Base-by-base conservation (phyloP, 1,140 invertebrate species). In the Tyrophagus putrescentiae region DNA sequence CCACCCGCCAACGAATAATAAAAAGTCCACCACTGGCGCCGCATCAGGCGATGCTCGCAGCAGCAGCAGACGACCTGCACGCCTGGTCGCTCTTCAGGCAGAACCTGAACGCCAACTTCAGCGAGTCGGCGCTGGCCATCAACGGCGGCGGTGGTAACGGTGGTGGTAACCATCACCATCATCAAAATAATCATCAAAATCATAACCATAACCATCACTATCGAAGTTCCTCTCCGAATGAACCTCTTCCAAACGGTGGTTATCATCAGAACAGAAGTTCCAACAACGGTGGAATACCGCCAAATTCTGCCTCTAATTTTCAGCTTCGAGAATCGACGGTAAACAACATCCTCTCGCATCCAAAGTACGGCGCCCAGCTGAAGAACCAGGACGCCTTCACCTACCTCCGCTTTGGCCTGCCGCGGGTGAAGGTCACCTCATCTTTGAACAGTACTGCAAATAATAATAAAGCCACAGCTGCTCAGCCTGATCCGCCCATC, bases 81-180 rank as follows among this genome's bases (percentile, higher is more conserved):
- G 89, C 89, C 48, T 94, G 90, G 90, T 90, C 87, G 54, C 92
- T 94, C 69, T 94, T 92, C 74, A 82, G 89, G 67, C 90, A 94
- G 80, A 94, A 94, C 71, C 75, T 93, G 31, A 94, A 93, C 72
- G 91, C 87, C 0, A 89, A 93, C 71, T 92, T 93, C 70, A 91
- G 88, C 50, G 89, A 93, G 70, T 90, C 86, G 36, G 90, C 89
- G 0, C 74, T 93, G 21, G 88, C 88, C 28, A 52, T 45, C 5
- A 63, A 66, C 25, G 59, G 59, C 27, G 60, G 62, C 21, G 50
- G 60, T 23, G 64, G 65, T 31, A 57, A 60, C 0, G 64, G 65
- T n/a, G n/a, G 48, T n/a, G n/a, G n/a, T n/a, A 11, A 52, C 18
- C 6, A 39, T 56, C 60, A 16, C 64, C 65, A 4, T 65, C 65